Evolutionary conservation across 2,797 vertebrate species (phyloP).

Genomic region (Falco berigora): DNA sequence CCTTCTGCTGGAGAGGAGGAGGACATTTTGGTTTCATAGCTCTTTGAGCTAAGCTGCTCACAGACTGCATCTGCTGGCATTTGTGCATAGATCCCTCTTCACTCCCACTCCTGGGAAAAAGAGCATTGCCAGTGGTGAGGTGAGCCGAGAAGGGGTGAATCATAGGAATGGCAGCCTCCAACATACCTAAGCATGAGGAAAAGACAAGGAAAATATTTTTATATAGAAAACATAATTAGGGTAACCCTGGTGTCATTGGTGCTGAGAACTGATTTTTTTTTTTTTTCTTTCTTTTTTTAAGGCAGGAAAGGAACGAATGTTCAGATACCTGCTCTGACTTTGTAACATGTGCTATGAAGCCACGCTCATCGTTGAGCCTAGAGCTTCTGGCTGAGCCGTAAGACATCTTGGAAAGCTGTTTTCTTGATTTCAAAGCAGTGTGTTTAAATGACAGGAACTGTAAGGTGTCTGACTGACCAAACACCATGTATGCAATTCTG

Average conservation of each 20-base stretch:
- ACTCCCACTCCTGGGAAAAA: background rate
- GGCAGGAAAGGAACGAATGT: background rate
- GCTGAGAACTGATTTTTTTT: background rate
- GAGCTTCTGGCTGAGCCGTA: background rate
- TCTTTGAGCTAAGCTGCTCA: background rate
- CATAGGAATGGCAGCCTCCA: background rate
- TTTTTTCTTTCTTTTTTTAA: background rate
- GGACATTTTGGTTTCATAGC: background rate
- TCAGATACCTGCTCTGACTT: background rate
- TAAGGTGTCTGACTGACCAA: background rate
- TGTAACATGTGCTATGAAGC: background rate
- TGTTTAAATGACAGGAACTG: background rate
- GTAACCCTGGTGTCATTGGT: background rate
- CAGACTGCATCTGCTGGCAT: background rate
- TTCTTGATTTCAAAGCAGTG: background rate
- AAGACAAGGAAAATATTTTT: background rate
- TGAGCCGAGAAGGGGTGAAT: background rate
- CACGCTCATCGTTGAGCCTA: background rate
- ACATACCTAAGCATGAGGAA: background rate
- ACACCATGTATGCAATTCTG: background rate
- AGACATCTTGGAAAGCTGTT: background rate
- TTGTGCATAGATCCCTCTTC: background rate
- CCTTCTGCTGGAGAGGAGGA: background rate
- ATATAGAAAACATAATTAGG: background rate
- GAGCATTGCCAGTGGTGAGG: background rate